Evolutionary conservation across 2,888 invertebrate genomes (phyloP).

Genomic region (Dendrolimus houi): DNA sequence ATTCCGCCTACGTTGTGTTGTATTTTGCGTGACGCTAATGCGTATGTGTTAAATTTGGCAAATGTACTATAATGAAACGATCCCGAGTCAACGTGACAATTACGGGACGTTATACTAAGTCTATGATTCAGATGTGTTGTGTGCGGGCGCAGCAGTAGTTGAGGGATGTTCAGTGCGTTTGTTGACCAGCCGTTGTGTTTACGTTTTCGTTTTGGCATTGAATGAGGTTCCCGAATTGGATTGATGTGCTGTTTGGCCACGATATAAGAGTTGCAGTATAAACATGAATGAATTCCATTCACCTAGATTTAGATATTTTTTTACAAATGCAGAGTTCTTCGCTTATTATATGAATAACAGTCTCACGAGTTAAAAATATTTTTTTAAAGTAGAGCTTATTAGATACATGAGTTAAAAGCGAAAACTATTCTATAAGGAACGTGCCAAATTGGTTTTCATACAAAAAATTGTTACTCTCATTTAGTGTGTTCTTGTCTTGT

Average conservation of each 20-base stretch:
- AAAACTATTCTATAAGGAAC: not conserved
- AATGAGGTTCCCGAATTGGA: slow-evolving; percentile 59
- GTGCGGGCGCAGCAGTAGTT: slow-evolving; percentile 29
- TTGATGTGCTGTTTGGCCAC: slow-evolving; percentile 47
- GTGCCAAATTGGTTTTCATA: not conserved
- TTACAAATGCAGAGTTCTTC: not conserved
- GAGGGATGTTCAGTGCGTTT: slow-evolving; percentile 42
- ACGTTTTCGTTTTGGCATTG: slow-evolving; percentile 65
- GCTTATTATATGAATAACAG: not conserved
- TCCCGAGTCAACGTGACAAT: slow-evolving; percentile 34
- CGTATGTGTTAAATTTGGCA: slow-evolving; percentile 29
- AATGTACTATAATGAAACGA: slow-evolving; percentile 30
- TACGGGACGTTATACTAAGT: slow-evolving; percentile 34
- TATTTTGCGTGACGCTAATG: slow-evolving; percentile 29
- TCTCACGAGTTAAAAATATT: not conserved
- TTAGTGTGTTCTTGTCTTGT: slow-evolving; percentile 8
- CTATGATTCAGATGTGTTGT: slow-evolving; percentile 24
- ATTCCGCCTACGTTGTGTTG: slow-evolving; percentile 24
- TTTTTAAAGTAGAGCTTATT: not conserved
- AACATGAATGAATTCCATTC: slow-evolving; percentile 36
- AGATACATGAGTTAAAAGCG: not conserved
- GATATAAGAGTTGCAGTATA: slow-evolving; percentile 37
- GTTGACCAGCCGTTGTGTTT: slow-evolving; percentile 60
- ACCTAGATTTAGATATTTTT: slow-evolving; percentile 11
- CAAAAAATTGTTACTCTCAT: slow-evolving; percentile 3